These are phyloP conservation scores for Myripristis murdjan DNA, from an alignment of 2,797 vertebrate genomes.

Conservation along the genomic window DNA sequence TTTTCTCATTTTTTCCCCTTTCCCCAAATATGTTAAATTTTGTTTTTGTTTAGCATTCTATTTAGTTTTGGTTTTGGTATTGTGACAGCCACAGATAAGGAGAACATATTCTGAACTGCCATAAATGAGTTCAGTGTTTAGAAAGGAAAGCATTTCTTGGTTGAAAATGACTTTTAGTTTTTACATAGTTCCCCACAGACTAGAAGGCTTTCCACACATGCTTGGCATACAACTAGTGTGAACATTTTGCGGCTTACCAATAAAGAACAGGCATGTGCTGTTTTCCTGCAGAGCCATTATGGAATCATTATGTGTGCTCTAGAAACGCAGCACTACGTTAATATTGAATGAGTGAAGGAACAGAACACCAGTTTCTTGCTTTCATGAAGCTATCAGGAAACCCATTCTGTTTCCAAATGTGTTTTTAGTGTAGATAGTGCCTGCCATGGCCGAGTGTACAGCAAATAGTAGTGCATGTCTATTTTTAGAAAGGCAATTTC, in stretches of 20 bases:
- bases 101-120: no score
- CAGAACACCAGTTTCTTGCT: constrained; percentile 58
- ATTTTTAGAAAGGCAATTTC: constrained; percentile 79
- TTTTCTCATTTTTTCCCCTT: no score
- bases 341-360: constrained; percentile 78
- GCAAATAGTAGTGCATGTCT: constrained; percentile 62
- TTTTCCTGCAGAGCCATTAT: constrained; percentile 61
- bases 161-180: not conserved
- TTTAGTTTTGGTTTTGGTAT: no score
- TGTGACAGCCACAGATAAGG: no score
- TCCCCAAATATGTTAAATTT: no score
- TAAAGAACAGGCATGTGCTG: constrained; percentile 43
- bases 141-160: not conserved
- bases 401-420: constrained; percentile 65
- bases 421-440: constrained; percentile 51
- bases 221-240: not conserved
- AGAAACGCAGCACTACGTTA: constrained; percentile 68
- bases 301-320: constrained; percentile 70
- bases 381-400: constrained; percentile 70
- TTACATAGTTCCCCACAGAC: not conserved
- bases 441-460: constrained; percentile 59
- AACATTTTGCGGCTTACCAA: constrained; percentile 22
- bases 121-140: no score
- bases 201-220: not conserved
- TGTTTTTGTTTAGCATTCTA: no score